These are phyloP conservation scores for Proisotoma minuta DNA, from an alignment of 2,888 invertebrate species.

Conservation along the genomic window DNA sequence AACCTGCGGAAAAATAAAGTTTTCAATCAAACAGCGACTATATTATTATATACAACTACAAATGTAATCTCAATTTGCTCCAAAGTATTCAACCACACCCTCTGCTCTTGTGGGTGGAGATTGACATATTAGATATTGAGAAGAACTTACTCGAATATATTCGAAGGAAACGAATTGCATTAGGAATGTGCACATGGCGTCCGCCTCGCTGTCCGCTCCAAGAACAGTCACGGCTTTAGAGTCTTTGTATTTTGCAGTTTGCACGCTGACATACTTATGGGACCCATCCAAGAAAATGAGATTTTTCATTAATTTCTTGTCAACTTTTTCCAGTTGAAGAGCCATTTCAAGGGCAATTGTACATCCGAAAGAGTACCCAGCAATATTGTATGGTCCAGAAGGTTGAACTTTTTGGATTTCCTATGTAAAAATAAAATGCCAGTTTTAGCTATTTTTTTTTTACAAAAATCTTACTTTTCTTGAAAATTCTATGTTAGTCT, in stretches of 20 bases:
- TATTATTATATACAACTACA: too few species aligned
- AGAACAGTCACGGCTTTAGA: slow-evolving; percentile 51
- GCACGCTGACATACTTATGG: slow-evolving; percentile 71
- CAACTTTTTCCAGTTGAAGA: slow-evolving; percentile 66
- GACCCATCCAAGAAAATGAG: slow-evolving; percentile 86
- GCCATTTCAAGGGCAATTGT: slow-evolving; percentile 94
- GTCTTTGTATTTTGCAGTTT: slow-evolving; percentile 62
- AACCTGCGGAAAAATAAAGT: slow-evolving; percentile 51
- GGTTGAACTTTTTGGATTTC: slow-evolving; percentile 72
- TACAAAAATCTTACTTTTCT: too few species aligned
- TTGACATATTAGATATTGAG: too few species aligned
- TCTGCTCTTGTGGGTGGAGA: too few species aligned
- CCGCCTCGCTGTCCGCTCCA: slow-evolving; percentile 56
- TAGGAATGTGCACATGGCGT: slow-evolving; percentile 74
- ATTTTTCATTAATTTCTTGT: slow-evolving; percentile 54
- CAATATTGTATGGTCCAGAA: slow-evolving; percentile 76
- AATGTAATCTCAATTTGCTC: too few species aligned
- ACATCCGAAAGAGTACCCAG: slow-evolving; percentile 95
- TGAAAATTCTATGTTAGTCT: slow-evolving; percentile 3
- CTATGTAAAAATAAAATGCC: slow-evolving; percentile 49
- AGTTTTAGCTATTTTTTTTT: too few species aligned
- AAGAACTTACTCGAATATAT: slow-evolving; percentile 62
- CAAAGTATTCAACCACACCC: too few species aligned
- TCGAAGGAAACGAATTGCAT: slow-evolving; percentile 73
- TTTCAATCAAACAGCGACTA: too few species aligned